A percentile compares a stretch with the other conserved stretches of the same genome.
Evolutionary conservation across 2,113 vertebrate genomes (phyloP).

Genomic region (Hydrochoerus hydrochaeris): DNA sequence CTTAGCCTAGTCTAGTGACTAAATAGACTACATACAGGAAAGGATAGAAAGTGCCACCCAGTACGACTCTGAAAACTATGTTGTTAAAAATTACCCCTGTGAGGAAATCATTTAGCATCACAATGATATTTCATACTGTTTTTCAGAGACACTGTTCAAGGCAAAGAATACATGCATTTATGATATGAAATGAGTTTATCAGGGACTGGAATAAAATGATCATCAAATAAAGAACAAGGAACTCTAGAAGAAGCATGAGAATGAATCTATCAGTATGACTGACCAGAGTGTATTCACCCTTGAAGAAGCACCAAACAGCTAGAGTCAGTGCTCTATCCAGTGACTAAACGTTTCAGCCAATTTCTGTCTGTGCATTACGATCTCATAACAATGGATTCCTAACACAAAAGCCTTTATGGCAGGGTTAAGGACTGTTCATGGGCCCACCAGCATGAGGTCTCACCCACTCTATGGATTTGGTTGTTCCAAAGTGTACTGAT

Average conservation of each 20-base stretch:
- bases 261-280: background rate
- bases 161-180: background rate
- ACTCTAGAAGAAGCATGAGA: background rate
- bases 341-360: background rate
- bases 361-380: background rate
- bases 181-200: background rate
- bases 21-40: background rate
- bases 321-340: background rate
- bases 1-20: background rate
- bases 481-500: background rate
- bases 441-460: background rate
- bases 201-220: background rate
- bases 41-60: fast-evolving
- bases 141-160: background rate
- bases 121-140: background rate
- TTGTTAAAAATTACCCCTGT: background rate
- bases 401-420: background rate
- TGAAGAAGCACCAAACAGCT: background rate
- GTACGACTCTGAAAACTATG: background rate
- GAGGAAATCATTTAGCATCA: background rate
- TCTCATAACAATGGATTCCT: background rate
- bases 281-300: background rate
- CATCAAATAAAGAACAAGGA: background rate
- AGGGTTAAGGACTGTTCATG: background rate
- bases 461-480: background rate